These are phyloP conservation scores for Microcebus griseorufus DNA, from an alignment of 2,113 vertebrate species.

Conservation along the genomic window DNA sequence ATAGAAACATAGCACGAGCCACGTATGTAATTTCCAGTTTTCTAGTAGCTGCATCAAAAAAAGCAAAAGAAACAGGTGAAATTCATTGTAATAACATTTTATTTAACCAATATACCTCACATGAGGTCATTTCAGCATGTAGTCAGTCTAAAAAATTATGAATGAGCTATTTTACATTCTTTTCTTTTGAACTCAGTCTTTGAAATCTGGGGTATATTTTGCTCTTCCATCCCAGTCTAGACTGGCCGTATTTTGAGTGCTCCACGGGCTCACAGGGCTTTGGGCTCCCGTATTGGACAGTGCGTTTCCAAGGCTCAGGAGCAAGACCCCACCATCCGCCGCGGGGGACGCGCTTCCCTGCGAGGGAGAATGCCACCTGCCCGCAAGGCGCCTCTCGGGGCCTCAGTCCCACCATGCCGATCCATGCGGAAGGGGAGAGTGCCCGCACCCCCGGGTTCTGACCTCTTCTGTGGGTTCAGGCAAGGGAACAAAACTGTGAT, in stretches of 20 bases:
- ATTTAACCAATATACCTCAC: neutral
- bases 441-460: neutral
- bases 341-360: accelerated
- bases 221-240: neutral
- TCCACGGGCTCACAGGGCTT: accelerated
- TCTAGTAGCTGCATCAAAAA: neutral
- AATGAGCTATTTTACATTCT: neutral
- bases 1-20: neutral
- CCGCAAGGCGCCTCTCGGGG: too few species aligned
- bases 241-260: neutral
- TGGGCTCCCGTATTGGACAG: accelerated
- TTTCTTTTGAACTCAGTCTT: neutral
- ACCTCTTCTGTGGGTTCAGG: neutral
- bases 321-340: accelerated
- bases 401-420: neutral
- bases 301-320: neutral
- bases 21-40: accelerated
- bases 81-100: neutral
- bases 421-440: neutral
- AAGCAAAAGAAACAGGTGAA: neutral
- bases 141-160: neutral
- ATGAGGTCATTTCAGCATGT: neutral
- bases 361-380: neutral
- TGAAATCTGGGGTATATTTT: neutral
- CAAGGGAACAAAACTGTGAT: neutral